Evolutionary conservation across 2,113 vertebrate species (phyloP).

Genomic region (Gobiocypris rarus): DNA sequence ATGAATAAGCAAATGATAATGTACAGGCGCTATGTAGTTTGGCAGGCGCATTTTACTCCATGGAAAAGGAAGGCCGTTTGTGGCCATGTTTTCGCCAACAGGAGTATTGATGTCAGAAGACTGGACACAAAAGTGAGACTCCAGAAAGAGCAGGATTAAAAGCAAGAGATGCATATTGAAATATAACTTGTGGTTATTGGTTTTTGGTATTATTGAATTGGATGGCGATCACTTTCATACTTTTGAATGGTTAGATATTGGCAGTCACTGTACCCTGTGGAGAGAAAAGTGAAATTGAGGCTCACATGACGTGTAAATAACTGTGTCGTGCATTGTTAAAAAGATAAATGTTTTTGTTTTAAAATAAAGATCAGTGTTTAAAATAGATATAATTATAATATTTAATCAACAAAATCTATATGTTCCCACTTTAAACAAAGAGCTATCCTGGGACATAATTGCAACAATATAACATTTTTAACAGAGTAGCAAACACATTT

Average conservation of each 20-base stretch:
- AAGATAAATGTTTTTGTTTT: background rate
- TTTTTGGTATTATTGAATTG: background rate
- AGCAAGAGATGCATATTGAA: conserved; percentile 61
- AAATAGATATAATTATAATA: too few relatives aligned
- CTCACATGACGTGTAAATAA: background rate
- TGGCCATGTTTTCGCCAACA: conserved; percentile 59
- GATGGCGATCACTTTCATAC: conserved; percentile 20
- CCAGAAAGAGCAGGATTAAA: conserved; percentile 58
- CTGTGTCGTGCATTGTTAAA: background rate
- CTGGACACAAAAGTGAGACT: conserved; percentile 53
- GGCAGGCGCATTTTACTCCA: conserved; percentile 78
- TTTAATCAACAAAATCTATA: background rate
- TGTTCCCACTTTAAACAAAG: background rate
- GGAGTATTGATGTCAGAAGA: conserved; percentile 37
- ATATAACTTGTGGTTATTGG: background rate
- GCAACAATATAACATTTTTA: too few relatives aligned
- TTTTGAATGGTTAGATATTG: conserved; percentile 2
- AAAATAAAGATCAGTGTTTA: too few relatives aligned
- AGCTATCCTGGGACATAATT: too few relatives aligned
- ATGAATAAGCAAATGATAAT: conserved; percentile 75
- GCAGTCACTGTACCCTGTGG: conserved; percentile 58
- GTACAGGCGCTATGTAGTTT: conserved; percentile 76
- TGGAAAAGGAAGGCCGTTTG: conserved; percentile 74
- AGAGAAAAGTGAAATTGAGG: conserved; percentile 11
- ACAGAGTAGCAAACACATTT: too few relatives aligned